A percentile compares a stretch with the other conserved stretches of the same genome.
Conservation (phyloP, 2,888 invertebrate species). For the Drosophila yooni region DNA sequence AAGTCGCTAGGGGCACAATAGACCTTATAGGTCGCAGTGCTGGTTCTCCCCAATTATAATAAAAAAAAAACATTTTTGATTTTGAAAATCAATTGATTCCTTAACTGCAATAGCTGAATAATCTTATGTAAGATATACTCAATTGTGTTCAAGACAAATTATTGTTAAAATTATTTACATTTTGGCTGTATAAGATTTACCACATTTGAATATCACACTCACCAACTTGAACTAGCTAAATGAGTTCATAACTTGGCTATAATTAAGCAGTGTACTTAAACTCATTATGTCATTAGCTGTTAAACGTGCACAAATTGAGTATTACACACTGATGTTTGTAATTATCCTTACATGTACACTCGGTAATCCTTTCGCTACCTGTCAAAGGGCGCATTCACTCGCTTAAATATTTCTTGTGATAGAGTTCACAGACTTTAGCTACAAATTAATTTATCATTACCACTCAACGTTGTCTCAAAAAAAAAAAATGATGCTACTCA, state of each 20-base stretch:
- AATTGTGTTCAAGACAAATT: background rate
- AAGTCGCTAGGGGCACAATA: background rate
- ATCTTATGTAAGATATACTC: fast-evolving
- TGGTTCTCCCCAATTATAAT: too few species aligned
- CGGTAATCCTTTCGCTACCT: constrained; percentile 11
- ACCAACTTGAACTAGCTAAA: background rate
- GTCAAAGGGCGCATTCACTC: constrained; percentile 22
- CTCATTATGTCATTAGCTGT: background rate
- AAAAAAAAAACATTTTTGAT: too few species aligned
- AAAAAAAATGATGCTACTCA: constrained; percentile 49
- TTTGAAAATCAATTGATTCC: background rate
- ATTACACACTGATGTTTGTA: background rate
- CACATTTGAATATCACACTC: background rate
- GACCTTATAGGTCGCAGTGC: too few species aligned
- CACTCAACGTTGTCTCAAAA: constrained; percentile 46
- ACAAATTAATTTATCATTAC: constrained; percentile 70
- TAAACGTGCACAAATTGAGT: background rate
- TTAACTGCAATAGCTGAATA: background rate
- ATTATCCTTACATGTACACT: background rate
- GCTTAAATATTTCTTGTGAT: constrained; percentile 17
- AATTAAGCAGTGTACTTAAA: background rate
- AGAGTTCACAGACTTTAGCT: constrained; percentile 28
- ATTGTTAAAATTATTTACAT: too few species aligned
- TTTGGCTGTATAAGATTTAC: fast-evolving
- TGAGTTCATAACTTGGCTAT: background rate